phyloP scores from a whole-genome alignment of 2,888 invertebrate genomes.

The Gnatocerus cornutus region DNA sequence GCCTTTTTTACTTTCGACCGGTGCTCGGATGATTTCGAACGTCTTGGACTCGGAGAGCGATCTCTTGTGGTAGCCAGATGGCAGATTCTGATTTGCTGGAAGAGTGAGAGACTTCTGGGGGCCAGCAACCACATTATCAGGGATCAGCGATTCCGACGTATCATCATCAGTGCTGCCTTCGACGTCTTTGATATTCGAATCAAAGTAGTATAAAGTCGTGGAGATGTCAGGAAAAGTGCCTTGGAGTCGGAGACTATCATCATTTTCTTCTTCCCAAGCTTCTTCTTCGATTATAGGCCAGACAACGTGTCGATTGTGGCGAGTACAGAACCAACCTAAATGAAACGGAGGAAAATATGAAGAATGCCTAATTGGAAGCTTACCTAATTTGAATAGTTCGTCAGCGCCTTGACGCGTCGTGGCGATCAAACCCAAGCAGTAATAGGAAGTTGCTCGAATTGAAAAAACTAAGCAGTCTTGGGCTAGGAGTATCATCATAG shows the following conservation, averaged over 20 bases:
- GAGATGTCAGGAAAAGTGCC: conserved; percentile 30
- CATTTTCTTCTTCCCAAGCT: conserved; percentile 69
- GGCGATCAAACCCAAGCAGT: conserved; percentile 88
- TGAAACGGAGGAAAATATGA: conserved; percentile 37
- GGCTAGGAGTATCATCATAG: conserved; percentile 78
- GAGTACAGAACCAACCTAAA: conserved; percentile 82
- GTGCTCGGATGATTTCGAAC: conserved; percentile 74
- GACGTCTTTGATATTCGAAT: conserved; percentile 44
- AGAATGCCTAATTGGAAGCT: conserved; percentile 53
- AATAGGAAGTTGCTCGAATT: conserved; percentile 91
- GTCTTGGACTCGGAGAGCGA: conserved; percentile 82
- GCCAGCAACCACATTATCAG: conserved; percentile 8
- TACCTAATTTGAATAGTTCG: conserved; percentile 81
- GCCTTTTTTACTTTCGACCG: conserved; percentile 59
- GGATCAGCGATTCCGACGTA: conserved; percentile 40
- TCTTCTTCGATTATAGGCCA: conserved; percentile 85
- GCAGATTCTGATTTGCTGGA: conserved; percentile 73
- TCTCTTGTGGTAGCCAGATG: conserved; percentile 74
- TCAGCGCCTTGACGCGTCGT: conserved; percentile 90
- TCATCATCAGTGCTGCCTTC: conserved; percentile 48
- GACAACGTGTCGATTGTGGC: conserved; percentile 83
- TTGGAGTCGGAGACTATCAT: conserved; percentile 52
- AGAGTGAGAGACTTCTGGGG: conserved; percentile 69
- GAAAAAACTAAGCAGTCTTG: conserved; percentile 89
- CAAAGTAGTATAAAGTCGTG: conserved; percentile 39